Evolutionary conservation across 2,888 invertebrate genomes (phyloP).

Genomic region (Aphodius granarius): DNA sequence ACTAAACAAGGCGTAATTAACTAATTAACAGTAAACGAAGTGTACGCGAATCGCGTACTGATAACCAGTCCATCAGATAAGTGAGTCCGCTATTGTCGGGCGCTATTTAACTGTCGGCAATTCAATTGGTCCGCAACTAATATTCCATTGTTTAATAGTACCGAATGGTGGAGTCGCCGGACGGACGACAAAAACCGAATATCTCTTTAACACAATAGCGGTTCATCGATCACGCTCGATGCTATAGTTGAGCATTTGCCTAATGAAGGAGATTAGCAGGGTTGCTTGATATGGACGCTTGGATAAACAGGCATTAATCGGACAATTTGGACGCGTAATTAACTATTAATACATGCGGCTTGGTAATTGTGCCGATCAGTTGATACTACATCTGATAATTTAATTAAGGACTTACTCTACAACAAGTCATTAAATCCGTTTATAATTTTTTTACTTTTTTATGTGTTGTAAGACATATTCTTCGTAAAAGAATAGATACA

Average conservation of each 20-base stretch:
- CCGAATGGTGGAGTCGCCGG: slow-evolving; percentile 1
- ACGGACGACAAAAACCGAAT: slow-evolving; percentile 5
- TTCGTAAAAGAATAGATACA: neutral
- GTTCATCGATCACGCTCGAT: slow-evolving; percentile 8
- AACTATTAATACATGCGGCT: neutral
- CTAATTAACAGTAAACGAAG: slow-evolving; percentile 15
- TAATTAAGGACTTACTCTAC: too few species aligned
- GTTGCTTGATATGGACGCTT: neutral
- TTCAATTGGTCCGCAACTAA: neutral
- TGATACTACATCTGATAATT: neutral
- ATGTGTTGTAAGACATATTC: too few species aligned
- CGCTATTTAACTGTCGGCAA: slow-evolving; percentile 4
- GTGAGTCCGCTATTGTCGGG: slow-evolving; percentile 3
- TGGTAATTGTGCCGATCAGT: neutral
- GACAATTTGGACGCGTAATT: neutral
- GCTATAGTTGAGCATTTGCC: neutral
- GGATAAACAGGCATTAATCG: neutral
- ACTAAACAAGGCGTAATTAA: slow-evolving; percentile 14
- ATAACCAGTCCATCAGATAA: slow-evolving; percentile 15
- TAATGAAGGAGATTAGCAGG: slow-evolving; percentile 7
- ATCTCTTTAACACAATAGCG: slow-evolving; percentile 11
- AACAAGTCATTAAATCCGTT: too few species aligned
- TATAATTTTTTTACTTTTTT: too few species aligned
- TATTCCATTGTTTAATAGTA: slow-evolving; percentile 6
- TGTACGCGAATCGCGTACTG: slow-evolving; percentile 13